These are phyloP conservation scores for Struthidea cinerea DNA, from an alignment of 2,113 vertebrate genomes.

Conservation along the genomic window DNA sequence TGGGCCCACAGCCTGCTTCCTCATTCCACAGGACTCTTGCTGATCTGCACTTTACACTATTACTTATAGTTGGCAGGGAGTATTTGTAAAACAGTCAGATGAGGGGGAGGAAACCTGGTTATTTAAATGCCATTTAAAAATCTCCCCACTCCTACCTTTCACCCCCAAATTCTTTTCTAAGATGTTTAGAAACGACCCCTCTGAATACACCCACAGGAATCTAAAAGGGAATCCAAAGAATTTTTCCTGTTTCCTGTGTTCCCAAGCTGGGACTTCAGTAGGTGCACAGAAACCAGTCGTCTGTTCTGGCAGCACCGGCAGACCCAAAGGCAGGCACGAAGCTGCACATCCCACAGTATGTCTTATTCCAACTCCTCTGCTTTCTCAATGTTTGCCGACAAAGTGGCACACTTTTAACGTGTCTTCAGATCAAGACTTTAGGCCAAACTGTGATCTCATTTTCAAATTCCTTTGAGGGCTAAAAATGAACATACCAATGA, in stretches of 20 bases:
- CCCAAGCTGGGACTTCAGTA: background rate
- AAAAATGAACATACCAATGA: background rate
- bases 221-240: background rate
- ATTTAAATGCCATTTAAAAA: conserved; percentile 36
- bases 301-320: background rate
- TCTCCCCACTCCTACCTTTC: background rate
- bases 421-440: background rate
- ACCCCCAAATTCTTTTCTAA: background rate
- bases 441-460: background rate
- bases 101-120: background rate
- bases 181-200: background rate
- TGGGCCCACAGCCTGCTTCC: conserved; percentile 55
- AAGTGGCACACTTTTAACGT: background rate
- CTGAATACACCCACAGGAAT: background rate
- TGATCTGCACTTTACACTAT: conserved; percentile 58
- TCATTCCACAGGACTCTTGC: conserved; percentile 55
- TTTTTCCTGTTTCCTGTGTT: background rate
- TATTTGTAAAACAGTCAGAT: conserved; percentile 5
- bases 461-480: background rate
- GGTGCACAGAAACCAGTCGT: background rate
- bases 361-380: background rate
- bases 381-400: background rate
- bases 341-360: background rate
- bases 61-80: conserved; percentile 16
- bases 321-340: background rate